Base-by-base conservation (phyloP, 2,113 vertebrate species). In the Opisthocomus hoazin region DNA sequence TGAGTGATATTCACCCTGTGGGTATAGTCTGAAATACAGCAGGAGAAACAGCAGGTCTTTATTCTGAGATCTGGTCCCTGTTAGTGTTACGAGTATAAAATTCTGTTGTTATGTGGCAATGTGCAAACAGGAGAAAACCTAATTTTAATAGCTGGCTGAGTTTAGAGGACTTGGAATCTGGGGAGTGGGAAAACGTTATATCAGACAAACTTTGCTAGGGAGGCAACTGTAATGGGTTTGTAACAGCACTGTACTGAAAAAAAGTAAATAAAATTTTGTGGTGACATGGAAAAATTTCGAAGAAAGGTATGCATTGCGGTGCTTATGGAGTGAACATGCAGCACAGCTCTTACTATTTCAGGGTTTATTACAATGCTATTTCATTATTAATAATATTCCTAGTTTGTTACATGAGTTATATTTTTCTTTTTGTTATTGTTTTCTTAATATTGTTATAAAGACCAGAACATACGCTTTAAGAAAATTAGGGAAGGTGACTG, bases 1-100 rank as follows among this genome's bases (percentile, higher is more conserved):
- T 0, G 0, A 22, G 41, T 68, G 41, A 12, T 65, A 39, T 48
- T 81, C 84, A 19, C 4, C 4, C 12, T 78, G 0, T 27, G 16
- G 10, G 1, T 54, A 37, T 66, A 32, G 17, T 34, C 12, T 69
- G 43, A 87, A 91, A 61, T 64, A 84, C 36, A 70, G 23, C 15
- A 57, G 19, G 43, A 84, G 73, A 93, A 79, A 23, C 12, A 26
- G 9, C 61, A 92, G 39, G 19, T 80, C 13, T 30, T 88, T 76
- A 22, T 45, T 87, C 30, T 50, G 77, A 85, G 7, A 37, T 78
- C 29, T 74, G 30, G 30, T 91, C 7, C 9, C 39, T 51, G 19
- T 71, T 84, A 60, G 21, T 45, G 12, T 27, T 86, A 12, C 0
- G 5, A 27, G 10, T 56, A 16, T 70, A 64, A 87, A 77, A 53